Evolutionary conservation across 1,140 invertebrate species (phyloP), one percentile per base, ranked within the genome.

Genomic region (Drosophila ercepeae): DNA sequence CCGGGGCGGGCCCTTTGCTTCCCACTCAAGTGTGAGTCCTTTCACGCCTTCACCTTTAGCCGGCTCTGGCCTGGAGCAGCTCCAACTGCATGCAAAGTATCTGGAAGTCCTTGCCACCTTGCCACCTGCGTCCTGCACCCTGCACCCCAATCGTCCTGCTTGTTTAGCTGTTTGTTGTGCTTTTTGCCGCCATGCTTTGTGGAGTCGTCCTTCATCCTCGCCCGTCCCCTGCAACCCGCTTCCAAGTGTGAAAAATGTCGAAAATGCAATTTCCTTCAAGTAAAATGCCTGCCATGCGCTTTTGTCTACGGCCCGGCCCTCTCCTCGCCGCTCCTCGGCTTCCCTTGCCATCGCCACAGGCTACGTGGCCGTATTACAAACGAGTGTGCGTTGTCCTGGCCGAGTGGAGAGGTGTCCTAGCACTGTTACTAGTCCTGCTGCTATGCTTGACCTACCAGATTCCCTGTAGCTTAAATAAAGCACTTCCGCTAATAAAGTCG

Each of bases 241-340:
- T 78, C 74, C 75, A 82, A 82, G 82, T 88, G 82, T 88, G 82
- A 88, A 88, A 88, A 88, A 88, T 88, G 82, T 88, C 82, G 82
- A 88, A 88, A 88, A 88, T 88, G 82, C 82, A 88, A 88, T 88
- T 88, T 88, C 82, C 82, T 88, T 88, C 74, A 88, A 88, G 82
- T 88, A 88, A 88, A 88, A 88, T 88, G 83, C 82, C 83, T 88
- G 82, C 82, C 83, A 78, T 88, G 82, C 82, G 82, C 82, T 88
- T 88, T 88, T 89, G 74, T 60, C 63, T 48, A 55, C 52, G 23
- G 52, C 36, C 53, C 51, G 19, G 7, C 29, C 54, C 4, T 8
- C 18, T 9, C 2, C 11, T 18, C 34, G 19, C 23, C 7, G 21
- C 27, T 32, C 55, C 27, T 14, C 32, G 27, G n/a, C 29, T 21